Percentiles rank a stretch among this genome's conserved stretches.
Evolutionary conservation across 1,140 invertebrate species (phyloP).

Genomic region (Anoplolepis gracilipes): DNA sequence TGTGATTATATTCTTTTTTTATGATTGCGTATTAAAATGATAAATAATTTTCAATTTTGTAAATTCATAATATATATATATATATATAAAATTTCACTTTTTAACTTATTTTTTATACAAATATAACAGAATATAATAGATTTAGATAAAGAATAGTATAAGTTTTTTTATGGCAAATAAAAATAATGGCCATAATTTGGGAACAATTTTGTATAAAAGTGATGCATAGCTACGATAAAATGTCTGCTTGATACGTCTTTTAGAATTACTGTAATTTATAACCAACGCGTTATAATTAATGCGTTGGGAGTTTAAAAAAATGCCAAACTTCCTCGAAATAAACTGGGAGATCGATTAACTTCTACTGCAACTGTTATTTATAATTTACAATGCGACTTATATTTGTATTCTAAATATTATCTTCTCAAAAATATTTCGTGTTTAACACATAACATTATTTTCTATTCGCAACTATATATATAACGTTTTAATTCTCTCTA

Average conservation of each 20-base stretch:
- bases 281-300: not conserved
- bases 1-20: not conserved
- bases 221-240: not conserved
- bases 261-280: conserved; percentile 20
- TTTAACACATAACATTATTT: conserved; percentile 34
- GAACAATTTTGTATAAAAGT: not conserved
- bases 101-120: not conserved
- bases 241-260: not conserved
- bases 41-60: not conserved
- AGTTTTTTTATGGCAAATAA: not conserved
- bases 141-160: not conserved
- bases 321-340: conserved; percentile 3
- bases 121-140: not conserved
- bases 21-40: not conserved
- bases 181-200: not conserved
- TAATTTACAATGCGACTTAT: conserved; percentile 17
- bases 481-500: conserved; percentile 28
- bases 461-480: conserved; percentile 15
- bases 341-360: conserved; percentile 32
- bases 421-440: conserved; percentile 13
- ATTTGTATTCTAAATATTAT: conserved; percentile 3
- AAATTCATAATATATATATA: not conserved
- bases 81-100: not conserved
- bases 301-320: conserved; percentile 12
- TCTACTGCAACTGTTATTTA: not conserved